Evolutionary conservation across 2,113 vertebrate species (phyloP), one percentile per base, ranked within the genome.

Genomic region (Origma solitaria): DNA sequence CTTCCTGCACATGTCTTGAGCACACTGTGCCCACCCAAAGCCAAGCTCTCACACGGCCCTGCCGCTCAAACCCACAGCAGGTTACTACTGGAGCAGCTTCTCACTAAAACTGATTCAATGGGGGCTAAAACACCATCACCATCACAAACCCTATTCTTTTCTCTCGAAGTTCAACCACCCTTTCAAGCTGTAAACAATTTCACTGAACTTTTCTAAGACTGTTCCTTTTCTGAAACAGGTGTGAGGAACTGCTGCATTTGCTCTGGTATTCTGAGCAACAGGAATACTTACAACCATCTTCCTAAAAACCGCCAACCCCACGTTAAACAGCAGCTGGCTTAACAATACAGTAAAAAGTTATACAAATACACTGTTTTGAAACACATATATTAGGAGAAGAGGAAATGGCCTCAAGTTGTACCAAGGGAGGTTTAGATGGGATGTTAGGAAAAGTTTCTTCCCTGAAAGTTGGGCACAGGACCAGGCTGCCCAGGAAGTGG

Each of bases 1-100:
- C 35, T 54, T 58, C 20, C 72, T 58, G 64, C n/a, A 23, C 19
- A 9, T 0, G 0, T 15, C 40, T n/a, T 0, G 2, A 25, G 22
- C 82, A 22, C 35, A 1, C 54, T 28, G 38, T 22, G 27, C 13
- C 40, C 56, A 53, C 10, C 21, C 65, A 30, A 60, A 61, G 53
- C 33, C 49, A 8, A 6, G 13, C 24, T 35, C 33, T 20, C 35
- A 31, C 40, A 68, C 7, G 5, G 8, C 10, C 5, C 7, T 37
- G 15, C 13, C 11, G 23, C 53, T 45, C 58, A 45, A 38, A 72
- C n/a, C 24, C 70, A 40, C 1, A 31, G 30, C 62, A 70, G 47
- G 16, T 27, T 38, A 69, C 69, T 31, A 0, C 31, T 51, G 10
- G 28, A 69, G 16, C 1, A 44, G 15, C n/a, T 58, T 62, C 33